Percentiles rank a stretch among this genome's conserved stretches.
Evolutionary conservation across 2,888 invertebrate species (phyloP).

Genomic region (Operophtera brumata): DNA sequence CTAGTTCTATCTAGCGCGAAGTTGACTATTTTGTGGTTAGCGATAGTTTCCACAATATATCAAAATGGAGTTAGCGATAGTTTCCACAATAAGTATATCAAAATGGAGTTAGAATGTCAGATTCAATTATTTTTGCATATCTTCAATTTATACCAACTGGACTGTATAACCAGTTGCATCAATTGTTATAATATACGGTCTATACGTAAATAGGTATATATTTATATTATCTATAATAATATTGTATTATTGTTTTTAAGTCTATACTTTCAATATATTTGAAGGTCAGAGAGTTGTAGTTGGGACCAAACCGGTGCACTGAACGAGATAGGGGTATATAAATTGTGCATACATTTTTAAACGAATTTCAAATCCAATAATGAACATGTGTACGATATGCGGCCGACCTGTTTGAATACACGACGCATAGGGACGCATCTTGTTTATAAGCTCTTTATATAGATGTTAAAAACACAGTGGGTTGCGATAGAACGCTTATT

Average conservation of each 20-base stretch:
- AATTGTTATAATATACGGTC: conserved; percentile 65
- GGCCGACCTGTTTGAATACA: conserved; percentile 59
- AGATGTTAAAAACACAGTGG: conserved; percentile 34
- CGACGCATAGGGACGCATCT: conserved; percentile 40
- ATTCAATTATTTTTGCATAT: conserved; percentile 75
- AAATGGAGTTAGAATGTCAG: conserved; percentile 33
- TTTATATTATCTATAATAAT: conserved; percentile 43
- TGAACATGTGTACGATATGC: too few relatives aligned
- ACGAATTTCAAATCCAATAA: conserved; percentile 42
- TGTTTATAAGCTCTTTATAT: conserved; percentile 36
- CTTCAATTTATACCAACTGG: conserved; percentile 57
- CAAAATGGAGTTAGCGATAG: conserved; percentile 21
- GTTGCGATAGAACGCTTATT: conserved; percentile 37
- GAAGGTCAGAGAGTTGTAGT: conserved; percentile 30
- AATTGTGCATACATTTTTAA: conserved; percentile 45
- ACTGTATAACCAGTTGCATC: conserved; percentile 57
- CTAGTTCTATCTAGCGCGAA: neutral
- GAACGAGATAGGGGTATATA: conserved; percentile 58
- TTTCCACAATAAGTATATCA: too few relatives aligned
- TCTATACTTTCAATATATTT: conserved; percentile 19
- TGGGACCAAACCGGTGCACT: conserved; percentile 79
- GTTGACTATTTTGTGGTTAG: neutral
- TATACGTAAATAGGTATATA: conserved; percentile 64
- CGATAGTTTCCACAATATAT: neutral
- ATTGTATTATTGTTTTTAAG: conserved; percentile 34